A percentile compares a stretch with the other conserved stretches of the same genome.
phyloP scores from a whole-genome alignment of 2,113 vertebrate species.

The Gasterosteus aculeatus region DNA sequence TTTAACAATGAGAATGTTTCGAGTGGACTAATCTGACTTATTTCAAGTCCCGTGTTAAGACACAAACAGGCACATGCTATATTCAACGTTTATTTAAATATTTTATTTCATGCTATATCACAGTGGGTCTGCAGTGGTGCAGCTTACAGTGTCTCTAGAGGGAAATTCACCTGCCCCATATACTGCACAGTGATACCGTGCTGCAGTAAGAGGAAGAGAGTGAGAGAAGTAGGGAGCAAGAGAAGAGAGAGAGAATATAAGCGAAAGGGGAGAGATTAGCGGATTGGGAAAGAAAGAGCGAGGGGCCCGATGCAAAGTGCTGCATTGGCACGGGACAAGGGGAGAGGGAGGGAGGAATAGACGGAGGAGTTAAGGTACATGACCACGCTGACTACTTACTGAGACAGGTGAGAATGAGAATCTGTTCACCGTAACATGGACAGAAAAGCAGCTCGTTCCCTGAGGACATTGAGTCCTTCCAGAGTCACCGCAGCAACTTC shows the following conservation, averaged over 20 bases:
- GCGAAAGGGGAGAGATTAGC: neutral
- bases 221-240: conserved; percentile 10
- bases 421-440: conserved; percentile 54
- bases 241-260: neutral
- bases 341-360: conserved; percentile 3
- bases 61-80: conserved; percentile 16
- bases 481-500: conserved; percentile 51
- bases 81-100: neutral
- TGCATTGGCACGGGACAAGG: conserved; percentile 23
- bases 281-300: neutral
- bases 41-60: conserved; percentile 10
- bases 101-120: conserved; percentile 62
- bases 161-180: conserved; percentile 74
- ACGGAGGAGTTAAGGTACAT: conserved; percentile 46
- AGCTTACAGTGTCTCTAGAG: conserved; percentile 66
- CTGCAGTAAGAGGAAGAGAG: conserved; percentile 48
- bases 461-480: conserved; percentile 18
- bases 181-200: conserved; percentile 59
- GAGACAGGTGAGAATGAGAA: conserved; percentile 47
- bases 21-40: neutral
- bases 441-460: conserved; percentile 50
- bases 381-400: conserved; percentile 29
- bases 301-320: conserved; percentile 31
- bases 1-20: neutral
- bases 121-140: conserved; percentile 68